These are phyloP conservation scores for Bradysia coprophila DNA, from an alignment of 1,140 invertebrate genomes.

Conservation along the genomic window DNA sequence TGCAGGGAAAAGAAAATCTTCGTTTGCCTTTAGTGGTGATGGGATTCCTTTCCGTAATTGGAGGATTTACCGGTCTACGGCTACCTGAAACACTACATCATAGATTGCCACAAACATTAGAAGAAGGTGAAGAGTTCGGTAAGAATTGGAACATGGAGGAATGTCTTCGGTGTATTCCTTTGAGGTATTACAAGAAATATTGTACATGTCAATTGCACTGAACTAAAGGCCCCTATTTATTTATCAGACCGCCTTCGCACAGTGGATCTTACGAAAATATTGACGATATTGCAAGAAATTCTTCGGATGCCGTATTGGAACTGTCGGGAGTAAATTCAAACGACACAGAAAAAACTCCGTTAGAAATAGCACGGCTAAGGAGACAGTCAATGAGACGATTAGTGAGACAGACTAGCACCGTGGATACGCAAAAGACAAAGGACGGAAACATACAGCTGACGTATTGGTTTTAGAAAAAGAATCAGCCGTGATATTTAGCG, in stretches of 20 bases:
- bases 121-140: slow-evolving; percentile 76
- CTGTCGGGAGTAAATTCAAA: slow-evolving; percentile 4
- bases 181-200: slow-evolving; percentile 26
- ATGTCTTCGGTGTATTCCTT: slow-evolving; percentile 44
- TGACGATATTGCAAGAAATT: slow-evolving; percentile 31
- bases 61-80: slow-evolving; percentile 54
- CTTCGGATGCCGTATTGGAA: slow-evolving; percentile 15
- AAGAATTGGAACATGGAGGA: slow-evolving; percentile 59
- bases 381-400: slow-evolving; percentile 39
- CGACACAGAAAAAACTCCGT: slow-evolving; percentile 21
- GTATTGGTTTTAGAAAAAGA: slow-evolving; percentile 56
- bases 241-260: slow-evolving; percentile 8
- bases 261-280: slow-evolving; percentile 38
- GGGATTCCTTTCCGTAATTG: slow-evolving; percentile 57
- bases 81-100: slow-evolving; percentile 67
- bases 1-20: slow-evolving; percentile 63
- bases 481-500: too few relatives aligned
- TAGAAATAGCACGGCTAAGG: slow-evolving; percentile 21
- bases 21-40: slow-evolving; percentile 62
- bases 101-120: slow-evolving; percentile 59
- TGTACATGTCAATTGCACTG: neutral
- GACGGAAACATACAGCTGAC: slow-evolving; percentile 65
- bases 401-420: slow-evolving; percentile 49
- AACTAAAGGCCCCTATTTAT: neutral
- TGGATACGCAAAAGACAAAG: slow-evolving; percentile 55